Base-by-base conservation (phyloP, 2,888 invertebrate genomes). In the Platycnemis pennipes region DNA sequence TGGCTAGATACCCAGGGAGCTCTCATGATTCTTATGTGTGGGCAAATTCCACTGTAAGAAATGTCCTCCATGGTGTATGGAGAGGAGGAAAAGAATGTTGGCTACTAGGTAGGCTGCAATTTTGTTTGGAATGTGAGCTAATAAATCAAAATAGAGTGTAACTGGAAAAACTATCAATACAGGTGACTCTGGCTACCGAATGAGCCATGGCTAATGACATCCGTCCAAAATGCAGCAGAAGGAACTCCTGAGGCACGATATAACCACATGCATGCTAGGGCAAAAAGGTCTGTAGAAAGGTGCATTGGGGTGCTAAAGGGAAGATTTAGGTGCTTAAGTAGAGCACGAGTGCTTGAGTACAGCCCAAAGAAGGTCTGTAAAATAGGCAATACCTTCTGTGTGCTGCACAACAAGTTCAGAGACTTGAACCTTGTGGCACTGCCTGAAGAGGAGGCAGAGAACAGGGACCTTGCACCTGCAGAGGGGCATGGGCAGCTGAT, bases 151-250 rank as follows among this genome's bases (percentile, higher is more conserved):
- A 56, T 56, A 56, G 22, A 4, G 11, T 3, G 56, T n/a, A n/a
- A n/a, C n/a, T n/a, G 56, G 56, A 22, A 56, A 19, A 56, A 56
- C 13, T 56, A 13, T 56, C 56, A 19, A 56, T 42, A 44, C 49
- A 94, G 94, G 91, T 42, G 94, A 94, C n/a, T 94, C 94, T 85
- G 94, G 94, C 3, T 94, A 94, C 91, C 91, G 16, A 53, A 53
- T 49, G 94, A 94, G 45, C 94, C 94, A 85, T 94, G 94, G 94
- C 94, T 94, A 45, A 56, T 94, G 63, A 85, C 91, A 42, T 94
- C 94, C 44, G 85, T 94, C 19, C 89, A 85, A 37, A 77, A 94
- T 56, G 94, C 94, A 11, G 89, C 37, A 22, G 88, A 42, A 69
- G 94, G 94, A 19, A 46, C 94, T 45, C 94, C 94, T 49, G 94